Base-by-base conservation (phyloP, 1,140 invertebrate genomes). In the Neoseiulus cucumeris region DNA sequence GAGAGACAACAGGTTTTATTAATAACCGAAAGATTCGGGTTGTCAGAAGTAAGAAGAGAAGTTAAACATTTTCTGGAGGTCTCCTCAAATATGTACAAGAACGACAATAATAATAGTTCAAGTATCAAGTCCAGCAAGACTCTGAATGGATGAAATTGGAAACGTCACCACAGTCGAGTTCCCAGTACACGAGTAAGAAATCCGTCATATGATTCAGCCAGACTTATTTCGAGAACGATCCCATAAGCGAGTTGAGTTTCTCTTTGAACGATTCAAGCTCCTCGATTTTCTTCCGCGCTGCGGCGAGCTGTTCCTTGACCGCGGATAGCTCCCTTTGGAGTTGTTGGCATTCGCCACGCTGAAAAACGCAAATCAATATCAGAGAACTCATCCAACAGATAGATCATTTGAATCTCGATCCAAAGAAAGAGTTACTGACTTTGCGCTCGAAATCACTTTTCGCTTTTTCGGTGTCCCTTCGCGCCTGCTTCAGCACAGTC, bases 261-360 rank as follows among this genome's bases (percentile, higher is more conserved):
- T 59, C 51, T 33, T 59, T 59, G 51, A 59, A 59, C 4, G 33
- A 17, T 59, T 59, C 51, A 25, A 59, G 51, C 25, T 59, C 51
- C 17, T 59, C 51, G 14, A 59, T 59, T 9, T 59, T 59, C 51
- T 59, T 59, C 22, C 33, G 25, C 9, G 51, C 51, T 14, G 12
- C 33, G 14, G 22, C 12, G 12, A 59, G 51, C 51, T 59, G 51
- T 20, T 59, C 51, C 9, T 25, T 59, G 25, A 33, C 33, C n/a
- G 22, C 9, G 14, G 33, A 17, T 20, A 59, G 22, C 51, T 59
- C 51, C 51, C 51, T 25, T 25, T 59, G 51, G 33, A 59, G 51
- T 29, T 59, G 25, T 9, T 59, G 51, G 51, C 51, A 59, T 25
- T 59, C 51, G 1, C 25, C 22, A 18, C 51, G 51, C 51, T 59